Conservation (phyloP, 2,888 invertebrate species). For the Argyra leucocephala region DNA sequence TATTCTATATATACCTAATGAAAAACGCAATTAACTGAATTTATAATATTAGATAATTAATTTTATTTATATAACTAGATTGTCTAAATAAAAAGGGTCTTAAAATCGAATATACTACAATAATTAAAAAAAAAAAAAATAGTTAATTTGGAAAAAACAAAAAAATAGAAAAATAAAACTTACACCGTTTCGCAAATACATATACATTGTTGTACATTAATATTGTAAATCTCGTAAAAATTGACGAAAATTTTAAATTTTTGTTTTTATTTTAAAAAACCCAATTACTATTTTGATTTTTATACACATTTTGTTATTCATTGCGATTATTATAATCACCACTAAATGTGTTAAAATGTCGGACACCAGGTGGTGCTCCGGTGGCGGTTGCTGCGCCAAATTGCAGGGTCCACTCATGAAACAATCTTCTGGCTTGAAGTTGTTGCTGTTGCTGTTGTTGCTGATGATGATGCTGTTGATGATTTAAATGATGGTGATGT, state of each 20-base stretch:
- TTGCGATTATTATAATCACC: conserved; percentile 35
- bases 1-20: too few species aligned
- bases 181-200: too few species aligned
- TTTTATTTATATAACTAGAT: too few species aligned
- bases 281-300: conserved; percentile 17
- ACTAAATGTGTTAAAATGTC: conserved; percentile 42
- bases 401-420: conserved; percentile 44
- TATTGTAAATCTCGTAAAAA: too few species aligned
- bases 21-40: too few species aligned
- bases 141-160: too few species aligned
- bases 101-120: too few species aligned
- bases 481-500: conserved; percentile 39
- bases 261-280: not conserved
- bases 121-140: too few species aligned
- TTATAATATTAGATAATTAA: too few species aligned
- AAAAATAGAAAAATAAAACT: too few species aligned
- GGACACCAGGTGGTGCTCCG: conserved; percentile 35
- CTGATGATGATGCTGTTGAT: conserved; percentile 42
- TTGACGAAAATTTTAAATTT: not conserved
- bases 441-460: conserved; percentile 45
- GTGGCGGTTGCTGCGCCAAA: conserved; percentile 42
- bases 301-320: conserved; percentile 15
- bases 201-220: too few species aligned
- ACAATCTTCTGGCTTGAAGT: conserved; percentile 41
- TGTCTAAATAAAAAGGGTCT: too few species aligned